These are phyloP conservation scores for Chiloscyllium plagiosum DNA, from an alignment of 2,113 vertebrate species.

Conservation along the genomic window DNA sequence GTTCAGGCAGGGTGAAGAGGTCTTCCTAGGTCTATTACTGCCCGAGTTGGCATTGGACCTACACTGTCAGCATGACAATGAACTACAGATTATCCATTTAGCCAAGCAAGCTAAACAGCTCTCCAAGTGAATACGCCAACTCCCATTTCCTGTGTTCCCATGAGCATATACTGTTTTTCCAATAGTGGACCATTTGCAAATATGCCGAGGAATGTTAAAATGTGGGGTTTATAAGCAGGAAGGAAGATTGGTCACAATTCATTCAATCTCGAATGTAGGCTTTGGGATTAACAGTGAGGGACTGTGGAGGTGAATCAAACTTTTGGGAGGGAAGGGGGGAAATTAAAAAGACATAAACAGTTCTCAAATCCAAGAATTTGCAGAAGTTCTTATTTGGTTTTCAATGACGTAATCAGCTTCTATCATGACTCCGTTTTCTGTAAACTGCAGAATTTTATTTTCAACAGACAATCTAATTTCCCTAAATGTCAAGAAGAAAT, in stretches of 20 bases:
- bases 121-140: no score
- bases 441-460: neutral
- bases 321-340: neutral
- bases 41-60: no score
- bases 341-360: neutral
- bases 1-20: no score
- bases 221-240: neutral
- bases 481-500: neutral
- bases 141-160: neutral
- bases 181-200: neutral
- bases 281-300: neutral
- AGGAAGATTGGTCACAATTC: neutral
- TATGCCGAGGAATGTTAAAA: neutral
- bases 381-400: neutral
- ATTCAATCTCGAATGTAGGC: no score
- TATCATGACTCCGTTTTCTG: neutral
- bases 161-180: neutral
- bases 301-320: neutral
- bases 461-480: neutral
- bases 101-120: no score
- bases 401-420: neutral
- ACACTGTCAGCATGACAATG: no score
- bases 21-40: no score
- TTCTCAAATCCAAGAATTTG: neutral
- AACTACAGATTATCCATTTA: no score